Evolutionary conservation across 2,797 vertebrate species (phyloP).

Genomic region (Pyrocephalus nanus): DNA sequence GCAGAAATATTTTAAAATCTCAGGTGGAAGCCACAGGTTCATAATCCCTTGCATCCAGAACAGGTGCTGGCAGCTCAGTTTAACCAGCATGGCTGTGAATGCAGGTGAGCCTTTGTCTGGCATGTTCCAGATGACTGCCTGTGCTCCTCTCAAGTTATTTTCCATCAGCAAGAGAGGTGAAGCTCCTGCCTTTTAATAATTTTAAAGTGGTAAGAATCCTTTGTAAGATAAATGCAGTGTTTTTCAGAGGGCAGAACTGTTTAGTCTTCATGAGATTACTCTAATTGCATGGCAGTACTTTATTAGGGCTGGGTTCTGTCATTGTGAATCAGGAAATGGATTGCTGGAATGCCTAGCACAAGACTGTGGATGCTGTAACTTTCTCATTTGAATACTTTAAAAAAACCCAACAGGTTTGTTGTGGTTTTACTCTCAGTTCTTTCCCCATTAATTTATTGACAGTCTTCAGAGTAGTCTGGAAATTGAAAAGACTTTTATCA

Average conservation of each 20-base stretch:
- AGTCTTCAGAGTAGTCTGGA: neutral
- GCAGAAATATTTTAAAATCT: neutral
- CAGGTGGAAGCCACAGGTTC: neutral
- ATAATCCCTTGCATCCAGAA: neutral
- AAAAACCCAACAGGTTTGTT: neutral
- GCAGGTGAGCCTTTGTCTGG: neutral
- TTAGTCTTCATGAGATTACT: neutral
- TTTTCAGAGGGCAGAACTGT: neutral
- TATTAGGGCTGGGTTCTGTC: neutral
- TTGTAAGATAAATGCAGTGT: conserved; percentile 15
- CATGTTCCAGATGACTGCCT: neutral
- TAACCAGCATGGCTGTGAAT: neutral
- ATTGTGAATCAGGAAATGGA: neutral
- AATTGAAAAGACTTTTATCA: neutral
- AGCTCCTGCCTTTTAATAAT: neutral
- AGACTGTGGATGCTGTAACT: neutral
- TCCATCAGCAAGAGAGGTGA: neutral
- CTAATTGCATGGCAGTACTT: conserved; percentile 1
- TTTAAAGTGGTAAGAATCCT: neutral
- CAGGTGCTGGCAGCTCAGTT: neutral
- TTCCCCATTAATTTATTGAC: neutral
- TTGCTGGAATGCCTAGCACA: neutral
- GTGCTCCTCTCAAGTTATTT: neutral
- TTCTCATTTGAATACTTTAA: neutral
- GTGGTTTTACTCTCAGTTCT: neutral